Percentiles rank a stretch among this genome's conserved stretches.
These are phyloP conservation scores for Melitaea athalia DNA, from an alignment of 2,888 invertebrate genomes.

Conservation along the genomic window DNA sequence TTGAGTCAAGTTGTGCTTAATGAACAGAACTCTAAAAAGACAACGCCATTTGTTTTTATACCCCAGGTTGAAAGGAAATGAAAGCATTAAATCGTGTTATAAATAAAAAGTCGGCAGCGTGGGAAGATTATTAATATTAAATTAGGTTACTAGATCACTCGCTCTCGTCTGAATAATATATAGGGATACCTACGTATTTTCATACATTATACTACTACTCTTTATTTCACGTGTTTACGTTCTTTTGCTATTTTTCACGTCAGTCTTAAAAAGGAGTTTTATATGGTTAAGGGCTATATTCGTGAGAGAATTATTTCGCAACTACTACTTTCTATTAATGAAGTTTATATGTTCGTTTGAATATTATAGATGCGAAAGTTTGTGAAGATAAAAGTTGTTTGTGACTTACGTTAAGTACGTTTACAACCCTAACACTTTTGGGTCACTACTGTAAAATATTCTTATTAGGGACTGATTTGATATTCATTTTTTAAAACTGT, in stretches of 20 bases:
- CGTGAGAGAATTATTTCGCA: no score
- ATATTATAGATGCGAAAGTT: no score
- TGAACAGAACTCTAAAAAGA: background rate
- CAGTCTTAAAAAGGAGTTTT: no score
- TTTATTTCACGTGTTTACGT: background rate
- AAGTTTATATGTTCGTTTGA: no score
- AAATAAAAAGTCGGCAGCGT: constrained; percentile 28
- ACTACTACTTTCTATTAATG: no score
- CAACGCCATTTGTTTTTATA: constrained; percentile 9
- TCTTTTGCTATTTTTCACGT: background rate
- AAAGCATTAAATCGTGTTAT: constrained; percentile 25
- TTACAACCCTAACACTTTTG: no score
- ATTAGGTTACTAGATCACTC: constrained; percentile 34
- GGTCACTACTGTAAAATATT: no score
- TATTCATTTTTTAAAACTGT: no score
- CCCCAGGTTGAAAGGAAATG: constrained; percentile 24
- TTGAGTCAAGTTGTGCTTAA: background rate
- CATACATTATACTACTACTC: constrained; percentile 7
- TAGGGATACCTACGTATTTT: constrained; percentile 7
- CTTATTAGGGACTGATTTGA: no score
- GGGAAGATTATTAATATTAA: constrained; percentile 32
- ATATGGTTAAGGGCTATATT: no score
- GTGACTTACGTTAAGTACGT: no score
- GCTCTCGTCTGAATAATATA: constrained; percentile 21
- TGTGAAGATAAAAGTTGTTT: no score